phyloP scores from a whole-genome alignment of 2,797 vertebrate species.

The Eurystomus glaucurus region DNA sequence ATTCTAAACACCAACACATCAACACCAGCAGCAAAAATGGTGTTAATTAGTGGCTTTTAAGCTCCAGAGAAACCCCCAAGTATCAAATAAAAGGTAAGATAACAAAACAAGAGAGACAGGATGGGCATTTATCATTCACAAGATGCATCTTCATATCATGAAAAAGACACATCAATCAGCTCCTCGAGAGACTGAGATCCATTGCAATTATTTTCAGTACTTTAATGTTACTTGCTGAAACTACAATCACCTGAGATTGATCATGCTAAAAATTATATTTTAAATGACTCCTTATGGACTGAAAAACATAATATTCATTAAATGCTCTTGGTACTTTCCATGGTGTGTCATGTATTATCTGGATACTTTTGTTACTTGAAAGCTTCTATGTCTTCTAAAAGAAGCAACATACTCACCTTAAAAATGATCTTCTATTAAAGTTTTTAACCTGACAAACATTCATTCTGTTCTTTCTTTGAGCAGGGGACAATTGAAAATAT shows the following conservation, averaged over 20 bases:
- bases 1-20: background rate
- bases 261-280: background rate
- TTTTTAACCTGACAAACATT: background rate
- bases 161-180: background rate
- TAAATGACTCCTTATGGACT: background rate
- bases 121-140: background rate
- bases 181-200: background rate
- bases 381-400: background rate
- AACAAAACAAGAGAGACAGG: background rate
- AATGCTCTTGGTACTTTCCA: fast-evolving
- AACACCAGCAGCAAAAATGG: background rate
- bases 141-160: background rate
- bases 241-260: background rate
- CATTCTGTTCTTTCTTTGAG: background rate
- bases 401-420: background rate
- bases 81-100: background rate
- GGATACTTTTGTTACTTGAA: background rate
- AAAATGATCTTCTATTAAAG: background rate
- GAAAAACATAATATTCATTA: background rate
- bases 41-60: background rate
- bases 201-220: background rate
- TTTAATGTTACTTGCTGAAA: background rate
- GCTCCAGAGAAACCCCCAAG: too few species aligned
- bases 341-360: background rate
- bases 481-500: background rate